Evolutionary conservation across 2,888 invertebrate genomes (phyloP), one percentile per base, ranked within the genome.

Genomic region (Calliscelio sp.): DNA sequence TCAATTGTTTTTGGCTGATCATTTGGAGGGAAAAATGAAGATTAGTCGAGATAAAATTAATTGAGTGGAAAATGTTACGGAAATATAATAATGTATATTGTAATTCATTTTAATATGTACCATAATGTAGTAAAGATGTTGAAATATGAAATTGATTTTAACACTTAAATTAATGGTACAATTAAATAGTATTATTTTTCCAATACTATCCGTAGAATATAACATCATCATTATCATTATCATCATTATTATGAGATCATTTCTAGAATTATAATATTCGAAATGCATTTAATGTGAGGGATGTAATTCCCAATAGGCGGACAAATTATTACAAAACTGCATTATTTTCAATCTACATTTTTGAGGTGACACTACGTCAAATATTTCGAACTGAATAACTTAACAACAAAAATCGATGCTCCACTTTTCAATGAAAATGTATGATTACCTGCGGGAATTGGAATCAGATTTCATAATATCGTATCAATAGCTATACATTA

Each of bases 381-480:
- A 38, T 38, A 59, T 59, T 38, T 59, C 22, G 25, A 59, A 59
- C 35, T 59, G 59, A 59, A 59, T 59, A 59, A 59, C 38, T 59
- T 59, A 38, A 38, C 38, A 22, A 38, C 10, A 35, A 71, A 71
- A 71, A 71, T 71, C 71, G 57, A 71, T 71, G 57, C 22, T 59
- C 71, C 18, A 71, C 46, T 71, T 71, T 71, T 71, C 70, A 70
- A 70, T 25, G 28, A 25, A 70, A 70, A 70, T 57, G 57, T 44
- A 32, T 28, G 14, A 32, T 14, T 38, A 28, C 55, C 18, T 4
- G 20, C 24, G 55, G 70, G 41, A 38, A 57, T 70, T 44, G 55
- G 32, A 70, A 57, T 57, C 57, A 44, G 16, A 70, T 70, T 20
- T 28, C 38, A 35, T 22, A 44, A 70, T 55, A 57, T 57, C 44